Conservation (phyloP, 2,113 vertebrate species). For the Sorex fumeus region DNA sequence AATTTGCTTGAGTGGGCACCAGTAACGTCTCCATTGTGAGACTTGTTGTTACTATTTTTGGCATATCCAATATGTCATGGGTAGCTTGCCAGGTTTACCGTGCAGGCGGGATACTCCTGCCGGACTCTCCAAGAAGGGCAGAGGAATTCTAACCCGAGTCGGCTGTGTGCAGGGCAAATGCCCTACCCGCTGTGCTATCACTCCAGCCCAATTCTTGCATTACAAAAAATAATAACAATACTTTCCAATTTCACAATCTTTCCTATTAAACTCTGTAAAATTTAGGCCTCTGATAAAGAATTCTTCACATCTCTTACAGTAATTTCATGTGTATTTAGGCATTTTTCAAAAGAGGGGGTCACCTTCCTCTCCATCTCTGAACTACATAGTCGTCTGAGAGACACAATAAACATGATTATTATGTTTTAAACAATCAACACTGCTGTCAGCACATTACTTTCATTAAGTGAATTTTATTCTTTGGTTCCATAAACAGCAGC, state of each 20-base stretch:
- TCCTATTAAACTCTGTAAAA: constrained; percentile 69
- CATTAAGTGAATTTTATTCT: constrained; percentile 73
- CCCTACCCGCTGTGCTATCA: no score
- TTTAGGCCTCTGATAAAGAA: not conserved
- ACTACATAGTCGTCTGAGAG: constrained; percentile 67
- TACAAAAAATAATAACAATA: constrained; percentile 62
- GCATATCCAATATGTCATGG: no score
- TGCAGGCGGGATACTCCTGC: no score
- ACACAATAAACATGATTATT: constrained; percentile 75
- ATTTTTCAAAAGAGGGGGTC: constrained; percentile 12
- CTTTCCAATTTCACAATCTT: constrained; percentile 60
- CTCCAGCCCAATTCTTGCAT: no score
- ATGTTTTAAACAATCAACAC: constrained; percentile 71
- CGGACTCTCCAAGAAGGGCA: no score
- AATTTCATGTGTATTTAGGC: constrained; percentile 35
- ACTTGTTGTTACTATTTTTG: no score
- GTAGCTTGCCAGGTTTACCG: no score
- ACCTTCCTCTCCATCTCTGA: constrained; percentile 40
- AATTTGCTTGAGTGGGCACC: no score
- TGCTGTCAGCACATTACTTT: constrained; percentile 71
- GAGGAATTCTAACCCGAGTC: no score
- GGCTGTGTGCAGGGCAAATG: no score
- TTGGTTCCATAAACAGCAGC: constrained; percentile 72
- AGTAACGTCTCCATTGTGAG: no score
- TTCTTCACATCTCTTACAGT: constrained; percentile 66